A percentile compares a stretch with the other conserved stretches of the same genome.
Evolutionary conservation across 2,113 vertebrate genomes (phyloP).

Genomic region (Lophius piscatorius): DNA sequence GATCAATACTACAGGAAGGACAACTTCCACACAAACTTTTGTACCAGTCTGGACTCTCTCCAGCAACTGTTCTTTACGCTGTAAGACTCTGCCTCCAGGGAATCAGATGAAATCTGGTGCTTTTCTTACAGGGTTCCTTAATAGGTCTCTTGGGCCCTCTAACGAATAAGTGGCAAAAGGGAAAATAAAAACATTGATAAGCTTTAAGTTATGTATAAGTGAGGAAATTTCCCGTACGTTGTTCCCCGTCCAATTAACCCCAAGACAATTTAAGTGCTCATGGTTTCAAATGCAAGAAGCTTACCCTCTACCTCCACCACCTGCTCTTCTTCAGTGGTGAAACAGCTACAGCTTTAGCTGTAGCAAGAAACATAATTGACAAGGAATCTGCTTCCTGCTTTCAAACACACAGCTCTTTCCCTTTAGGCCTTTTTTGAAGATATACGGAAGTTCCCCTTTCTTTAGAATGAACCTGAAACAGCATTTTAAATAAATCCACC

Average conservation of each 20-base stretch:
- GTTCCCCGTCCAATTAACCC: slow-evolving; percentile 47
- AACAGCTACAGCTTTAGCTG: neutral
- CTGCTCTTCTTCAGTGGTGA: slow-evolving; percentile 21
- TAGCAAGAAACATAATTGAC: slow-evolving; percentile 17
- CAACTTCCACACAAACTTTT: slow-evolving; percentile 68
- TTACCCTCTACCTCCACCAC: slow-evolving; percentile 13
- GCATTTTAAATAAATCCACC: neutral
- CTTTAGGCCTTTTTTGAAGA: slow-evolving; percentile 14
- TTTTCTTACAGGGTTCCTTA: slow-evolving; percentile 82
- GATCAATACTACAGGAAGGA: slow-evolving; percentile 63
- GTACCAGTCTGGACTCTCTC: slow-evolving; percentile 58
- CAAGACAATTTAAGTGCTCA: slow-evolving; percentile 45
- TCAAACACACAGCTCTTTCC: slow-evolving; percentile 4
- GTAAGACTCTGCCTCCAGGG: slow-evolving; percentile 69
- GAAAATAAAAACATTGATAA: slow-evolving; percentile 78
- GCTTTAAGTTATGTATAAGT: slow-evolving; percentile 67
- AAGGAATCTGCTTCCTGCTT: slow-evolving; percentile 29
- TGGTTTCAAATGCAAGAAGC: slow-evolving; percentile 38
- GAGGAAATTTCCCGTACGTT: slow-evolving; percentile 41
- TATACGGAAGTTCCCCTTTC: neutral
- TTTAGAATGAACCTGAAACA: neutral
- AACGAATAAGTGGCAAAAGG: slow-evolving; percentile 73
- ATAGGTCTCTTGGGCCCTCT: slow-evolving; percentile 80
- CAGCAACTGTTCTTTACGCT: slow-evolving; percentile 76
- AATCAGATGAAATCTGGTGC: slow-evolving; percentile 81